Conservation (phyloP, 2,113 vertebrate species). For the Chloropsis cyanopogon region DNA sequence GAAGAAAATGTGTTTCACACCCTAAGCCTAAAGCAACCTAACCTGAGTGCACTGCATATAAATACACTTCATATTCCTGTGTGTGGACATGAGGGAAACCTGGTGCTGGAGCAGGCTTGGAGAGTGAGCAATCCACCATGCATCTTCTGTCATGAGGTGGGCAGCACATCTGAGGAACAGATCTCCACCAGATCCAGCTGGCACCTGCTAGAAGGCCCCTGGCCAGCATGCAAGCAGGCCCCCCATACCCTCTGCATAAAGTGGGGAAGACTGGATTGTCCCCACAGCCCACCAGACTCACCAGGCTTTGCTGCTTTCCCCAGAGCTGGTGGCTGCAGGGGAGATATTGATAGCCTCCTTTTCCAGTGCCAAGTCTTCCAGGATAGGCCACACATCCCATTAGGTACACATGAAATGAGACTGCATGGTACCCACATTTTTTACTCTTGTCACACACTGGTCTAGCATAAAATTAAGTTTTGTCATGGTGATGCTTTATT, state of each 20-base stretch:
- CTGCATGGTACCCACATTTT: neutral
- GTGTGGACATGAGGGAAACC: rapidly evolving
- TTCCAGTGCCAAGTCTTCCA: neutral
- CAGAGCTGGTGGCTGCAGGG: rapidly evolving
- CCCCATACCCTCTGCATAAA: rapidly evolving
- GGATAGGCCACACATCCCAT: rapidly evolving
- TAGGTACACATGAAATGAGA: neutral
- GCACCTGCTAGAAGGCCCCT: neutral
- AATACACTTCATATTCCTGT: rapidly evolving
- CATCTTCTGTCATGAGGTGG: rapidly evolving
- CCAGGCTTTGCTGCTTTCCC: neutral
- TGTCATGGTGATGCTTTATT: neutral
- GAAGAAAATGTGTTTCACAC: neutral
- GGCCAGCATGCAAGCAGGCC: rapidly evolving
- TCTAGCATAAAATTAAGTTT: neutral
- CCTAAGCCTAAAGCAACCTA: rapidly evolving
- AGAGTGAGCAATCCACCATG: rapidly evolving
- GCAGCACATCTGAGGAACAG: rapidly evolving
- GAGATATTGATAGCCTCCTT: rapidly evolving
- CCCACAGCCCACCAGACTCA: neutral
- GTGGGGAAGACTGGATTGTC: neutral
- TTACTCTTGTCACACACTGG: neutral
- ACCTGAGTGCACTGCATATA: rapidly evolving
- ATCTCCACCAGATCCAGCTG: neutral
- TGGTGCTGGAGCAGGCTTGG: neutral